Evolutionary conservation across 2,797 vertebrate species (phyloP).

Genomic region (Siniperca scherzeri): DNA sequence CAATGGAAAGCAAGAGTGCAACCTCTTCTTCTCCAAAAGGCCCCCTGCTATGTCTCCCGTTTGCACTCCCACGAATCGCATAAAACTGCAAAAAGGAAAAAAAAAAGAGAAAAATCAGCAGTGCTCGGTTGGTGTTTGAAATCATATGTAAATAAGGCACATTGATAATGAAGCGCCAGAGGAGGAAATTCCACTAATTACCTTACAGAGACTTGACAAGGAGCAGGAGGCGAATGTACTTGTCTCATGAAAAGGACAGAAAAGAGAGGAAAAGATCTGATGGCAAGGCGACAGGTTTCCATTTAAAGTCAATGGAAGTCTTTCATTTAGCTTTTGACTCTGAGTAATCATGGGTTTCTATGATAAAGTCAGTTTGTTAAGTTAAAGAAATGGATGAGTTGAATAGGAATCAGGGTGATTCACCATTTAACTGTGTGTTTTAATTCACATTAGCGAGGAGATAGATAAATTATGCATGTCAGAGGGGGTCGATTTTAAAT

Average conservation of each 20-base stretch:
- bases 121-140: slow-evolving; percentile 78
- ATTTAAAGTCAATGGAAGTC: slow-evolving; percentile 71
- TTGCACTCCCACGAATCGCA: slow-evolving; percentile 59
- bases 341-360: slow-evolving; percentile 32
- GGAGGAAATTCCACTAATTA: slow-evolving; percentile 85
- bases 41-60: slow-evolving; percentile 74
- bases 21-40: slow-evolving; percentile 69
- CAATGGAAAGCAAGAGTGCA: slow-evolving; percentile 65
- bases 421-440: slow-evolving; percentile 56
- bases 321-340: slow-evolving; percentile 74
- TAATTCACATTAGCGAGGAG: slow-evolving; percentile 56
- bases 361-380: slow-evolving; percentile 58
- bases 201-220: slow-evolving; percentile 75
- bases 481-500: slow-evolving; percentile 34
- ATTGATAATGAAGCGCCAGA: slow-evolving; percentile 79
- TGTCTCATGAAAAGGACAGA: slow-evolving; percentile 67
- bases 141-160: slow-evolving; percentile 84
- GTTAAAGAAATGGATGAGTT: slow-evolving; percentile 51
- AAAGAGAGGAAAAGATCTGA: slow-evolving; percentile 77
- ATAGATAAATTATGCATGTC: slow-evolving; percentile 51
- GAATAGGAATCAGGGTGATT: slow-evolving; percentile 78
- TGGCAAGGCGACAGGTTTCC: slow-evolving; percentile 79
- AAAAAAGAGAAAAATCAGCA: slow-evolving; percentile 50
- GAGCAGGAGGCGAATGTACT: slow-evolving; percentile 79
- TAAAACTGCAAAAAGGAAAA: slow-evolving; percentile 54